Base-by-base conservation (phyloP, 2,797 vertebrate genomes). In the Pagetopsis macropterus region DNA sequence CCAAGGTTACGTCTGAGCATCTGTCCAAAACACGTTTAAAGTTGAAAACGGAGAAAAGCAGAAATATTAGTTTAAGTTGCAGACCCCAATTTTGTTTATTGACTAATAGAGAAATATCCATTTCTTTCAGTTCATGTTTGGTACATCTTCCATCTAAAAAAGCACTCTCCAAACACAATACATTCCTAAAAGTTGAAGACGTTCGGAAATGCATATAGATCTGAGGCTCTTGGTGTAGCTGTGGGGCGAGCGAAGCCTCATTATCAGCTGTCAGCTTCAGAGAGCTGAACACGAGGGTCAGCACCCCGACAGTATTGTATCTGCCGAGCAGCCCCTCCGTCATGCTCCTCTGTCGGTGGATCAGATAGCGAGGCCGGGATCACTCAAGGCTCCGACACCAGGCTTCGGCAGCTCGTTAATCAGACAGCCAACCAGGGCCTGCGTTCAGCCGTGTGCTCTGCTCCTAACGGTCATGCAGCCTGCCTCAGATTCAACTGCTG, bases 261-360 rank as follows among this genome's bases (percentile, higher is more conserved):
- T 92, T 92, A 94, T 93, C 91, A 89, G 88, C 79, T 91, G 90
- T 93, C 91, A 91, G 84, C 78, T 82, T 90, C 88, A 76, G 89
- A 91, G 91, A 88, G 89, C 67, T 63, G 87, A 93, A 85, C 91
- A 89, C 63, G 79, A 83, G 72, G 92, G 92, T 94, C 92, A 80
- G 70, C 86, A 86, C 91, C 90, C 92, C 89, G 77, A 86, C 76
- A 83, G 92, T 93, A 94, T 94, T 93, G 82, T 89, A 91, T 93
- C 88, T 92, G 83, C 74, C 84, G 70, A 88, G 87, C 86, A 93
- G 93, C 91, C 90, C 83, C 81, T 95, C 94, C 91, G 89, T 96
- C 92, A 94, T 82, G 89, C 81, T 78, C 74, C 86, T 89, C 91
- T 95, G 89, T 94, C 88, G 90, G 77, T 69, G 89, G 94, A 94